These are phyloP conservation scores for Grallaria varia DNA, from an alignment of 2,113 vertebrate species.

Conservation along the genomic window DNA sequence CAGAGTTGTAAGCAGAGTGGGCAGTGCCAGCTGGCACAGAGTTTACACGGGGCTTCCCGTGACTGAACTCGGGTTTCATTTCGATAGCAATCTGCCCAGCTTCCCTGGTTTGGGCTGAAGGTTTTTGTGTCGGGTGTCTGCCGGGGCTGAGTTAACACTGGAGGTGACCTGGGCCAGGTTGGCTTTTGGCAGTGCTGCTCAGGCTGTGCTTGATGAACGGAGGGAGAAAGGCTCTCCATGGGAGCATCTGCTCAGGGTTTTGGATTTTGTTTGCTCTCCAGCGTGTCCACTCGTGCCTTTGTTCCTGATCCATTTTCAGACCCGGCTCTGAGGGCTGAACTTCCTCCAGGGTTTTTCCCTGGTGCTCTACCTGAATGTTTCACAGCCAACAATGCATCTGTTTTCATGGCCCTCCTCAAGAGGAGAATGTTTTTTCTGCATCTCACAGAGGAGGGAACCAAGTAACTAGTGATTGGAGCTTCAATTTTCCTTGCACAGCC, in stretches of 20 bases:
- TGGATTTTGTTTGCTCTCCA: not conserved
- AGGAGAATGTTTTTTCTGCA: not conserved
- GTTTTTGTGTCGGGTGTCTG: not conserved
- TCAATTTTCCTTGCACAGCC: not conserved
- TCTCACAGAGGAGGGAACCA: not conserved
- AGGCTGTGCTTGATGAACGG: fast-evolving
- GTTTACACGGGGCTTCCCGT: slow-evolving; percentile 38
- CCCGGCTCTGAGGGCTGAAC: not conserved
- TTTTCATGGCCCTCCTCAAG: not conserved
- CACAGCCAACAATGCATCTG: not conserved
- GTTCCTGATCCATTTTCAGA: not conserved
- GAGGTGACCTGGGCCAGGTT: not conserved
- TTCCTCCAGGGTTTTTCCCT: not conserved
- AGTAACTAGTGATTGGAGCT: not conserved
- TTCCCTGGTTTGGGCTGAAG: not conserved
- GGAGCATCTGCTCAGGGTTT: not conserved
- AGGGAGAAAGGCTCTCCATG: not conserved
- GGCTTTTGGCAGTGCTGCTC: not conserved
- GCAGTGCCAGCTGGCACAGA: not conserved
- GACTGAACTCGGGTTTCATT: not conserved
- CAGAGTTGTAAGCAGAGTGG: slow-evolving; percentile 45
- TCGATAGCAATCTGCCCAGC: not conserved
- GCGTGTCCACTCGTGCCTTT: not conserved
- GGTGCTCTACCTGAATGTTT: not conserved
- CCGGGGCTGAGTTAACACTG: not conserved